Percentiles rank a stretch among this genome's conserved stretches.
These are phyloP conservation scores for Chrysochloris asiatica DNA, from an alignment of 2,113 vertebrate species.

Conservation along the genomic window DNA sequence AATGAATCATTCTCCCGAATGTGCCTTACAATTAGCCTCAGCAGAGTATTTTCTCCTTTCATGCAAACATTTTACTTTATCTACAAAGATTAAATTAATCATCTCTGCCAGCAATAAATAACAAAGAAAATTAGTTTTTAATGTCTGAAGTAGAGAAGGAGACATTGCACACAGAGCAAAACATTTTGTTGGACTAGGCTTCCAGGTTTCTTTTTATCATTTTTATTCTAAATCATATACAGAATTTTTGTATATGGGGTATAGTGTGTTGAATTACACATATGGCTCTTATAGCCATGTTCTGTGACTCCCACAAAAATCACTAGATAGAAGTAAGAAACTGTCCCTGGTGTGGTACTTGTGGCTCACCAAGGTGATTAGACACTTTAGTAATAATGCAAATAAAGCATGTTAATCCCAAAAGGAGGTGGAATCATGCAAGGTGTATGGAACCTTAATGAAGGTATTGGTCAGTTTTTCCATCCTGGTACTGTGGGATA, in stretches of 20 bases:
- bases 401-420: background rate
- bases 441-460: background rate
- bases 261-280: background rate
- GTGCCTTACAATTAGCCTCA: slow-evolving; percentile 72
- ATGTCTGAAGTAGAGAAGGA: slow-evolving; percentile 54
- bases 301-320: background rate
- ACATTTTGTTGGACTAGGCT: slow-evolving; percentile 63
- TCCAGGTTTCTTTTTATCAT: slow-evolving; percentile 50
- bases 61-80: slow-evolving; percentile 75
- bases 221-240: slow-evolving; percentile 16
- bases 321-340: background rate
- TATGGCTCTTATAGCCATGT: background rate
- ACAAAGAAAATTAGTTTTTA: slow-evolving; percentile 69
- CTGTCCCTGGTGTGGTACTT: background rate
- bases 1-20: slow-evolving; percentile 70
- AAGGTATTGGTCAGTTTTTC: background rate
- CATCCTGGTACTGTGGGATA: too few species aligned
- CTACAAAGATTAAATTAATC: slow-evolving; percentile 76
- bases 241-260: background rate
- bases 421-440: background rate
- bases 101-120: slow-evolving; percentile 71
- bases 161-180: slow-evolving; percentile 55
- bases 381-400: background rate
- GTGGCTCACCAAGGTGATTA: background rate
- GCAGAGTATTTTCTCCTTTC: slow-evolving; percentile 62